Evolutionary conservation across 1,140 invertebrate genomes (phyloP), one percentile per base, ranked within the genome.

Genomic region (Sminthurides bifidus): DNA sequence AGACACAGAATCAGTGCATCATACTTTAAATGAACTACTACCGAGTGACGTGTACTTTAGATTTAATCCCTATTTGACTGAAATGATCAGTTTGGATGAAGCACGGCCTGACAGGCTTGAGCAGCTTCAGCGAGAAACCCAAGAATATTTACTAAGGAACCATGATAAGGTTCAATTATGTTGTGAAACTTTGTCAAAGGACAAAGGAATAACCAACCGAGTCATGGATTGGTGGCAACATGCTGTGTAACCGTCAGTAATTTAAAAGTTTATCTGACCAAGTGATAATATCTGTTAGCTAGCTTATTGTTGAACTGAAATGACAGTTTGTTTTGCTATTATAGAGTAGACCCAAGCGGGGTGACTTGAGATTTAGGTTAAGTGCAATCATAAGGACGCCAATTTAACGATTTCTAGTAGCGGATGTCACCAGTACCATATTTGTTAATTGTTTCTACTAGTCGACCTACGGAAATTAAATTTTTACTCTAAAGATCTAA

Each of bases 41-140:
- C 83, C 85, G 15, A 76, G 79, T 1, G 74, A 80, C 21, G 76
- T 79, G 19, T 96, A 96, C 70, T 94, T 80, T 67, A 78, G 92
- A 8, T 85, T 95, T 68, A 94, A 94, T 73, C 92, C 92, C 0
- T 89, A 90, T 64, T 72, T 94, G 31, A 83, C 81, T 44, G 83
- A 90, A 68, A 80, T 85, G 67, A 74, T 89, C 23, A 74, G 77
- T 2, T 81, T 96, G 74, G 86, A 89, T 66, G 91, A 94, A 71
- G 86, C 83, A 35, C 72, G 83, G 59, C 76, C 80, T 3, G 79
- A 79, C 8, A 83, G 82, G 66, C 67, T 82, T 1, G 67, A 72
- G 44, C 76, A 75, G 65, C 65, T 84, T 35, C 74, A 82, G 60
- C 70, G 74, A 35, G 82, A 84, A 44, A 58, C 59, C 12, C 52